Evolutionary conservation across 2,797 vertebrate genomes (phyloP).

Genomic region (Sternarchorhynchus goeldii): DNA sequence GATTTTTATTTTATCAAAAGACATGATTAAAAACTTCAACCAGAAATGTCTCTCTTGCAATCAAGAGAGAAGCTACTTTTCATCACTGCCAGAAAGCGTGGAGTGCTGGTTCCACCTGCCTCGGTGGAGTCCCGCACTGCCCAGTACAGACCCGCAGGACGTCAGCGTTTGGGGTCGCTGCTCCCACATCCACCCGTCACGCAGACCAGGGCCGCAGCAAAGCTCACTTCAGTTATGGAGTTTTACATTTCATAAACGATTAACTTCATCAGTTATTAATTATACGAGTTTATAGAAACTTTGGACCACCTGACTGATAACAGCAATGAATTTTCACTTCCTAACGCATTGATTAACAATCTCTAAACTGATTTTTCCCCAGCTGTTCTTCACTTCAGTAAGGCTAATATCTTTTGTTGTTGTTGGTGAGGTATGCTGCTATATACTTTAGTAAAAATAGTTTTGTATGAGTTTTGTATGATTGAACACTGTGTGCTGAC

Average conservation of each 20-base stretch:
- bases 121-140: conserved; percentile 1
- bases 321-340: neutral
- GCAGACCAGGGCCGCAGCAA: neutral
- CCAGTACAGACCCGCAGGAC: conserved; percentile 9
- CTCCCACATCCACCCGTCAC: neutral
- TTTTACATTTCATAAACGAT: conserved; percentile 6
- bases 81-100: conserved; percentile 17
- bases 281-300: neutral
- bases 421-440: neutral
- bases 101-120: conserved; percentile 27
- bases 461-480: neutral
- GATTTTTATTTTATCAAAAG: conserved; percentile 18
- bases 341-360: neutral
- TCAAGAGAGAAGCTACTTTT: conserved; percentile 2
- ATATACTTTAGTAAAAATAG: neutral
- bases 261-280: conserved; percentile 37
- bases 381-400: neutral
- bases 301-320: too few relatives aligned
- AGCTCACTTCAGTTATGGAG: neutral
- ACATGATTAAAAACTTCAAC: conserved; percentile 8
- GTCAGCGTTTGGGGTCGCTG: neutral
- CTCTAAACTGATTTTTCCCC: neutral
- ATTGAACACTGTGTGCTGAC: too few relatives aligned
- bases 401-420: neutral
- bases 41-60: neutral